phyloP scores from a whole-genome alignment of 2,888 invertebrate species.

The Drosophila algonquin region DNA sequence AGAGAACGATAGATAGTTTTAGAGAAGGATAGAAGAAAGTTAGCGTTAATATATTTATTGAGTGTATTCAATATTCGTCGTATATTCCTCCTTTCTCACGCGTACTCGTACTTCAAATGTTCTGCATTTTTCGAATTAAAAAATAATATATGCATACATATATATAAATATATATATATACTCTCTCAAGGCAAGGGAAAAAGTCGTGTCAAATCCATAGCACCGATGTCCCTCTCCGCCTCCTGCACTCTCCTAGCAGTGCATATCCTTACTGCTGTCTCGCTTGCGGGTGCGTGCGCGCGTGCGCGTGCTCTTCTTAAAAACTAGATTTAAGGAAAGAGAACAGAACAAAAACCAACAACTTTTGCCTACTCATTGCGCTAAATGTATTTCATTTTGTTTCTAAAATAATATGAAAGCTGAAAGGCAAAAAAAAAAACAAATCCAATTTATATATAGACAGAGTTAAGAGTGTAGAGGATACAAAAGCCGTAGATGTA shows the following conservation, averaged over 20 bases:
- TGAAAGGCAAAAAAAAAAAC: slow-evolving; percentile 26
- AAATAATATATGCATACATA: background rate
- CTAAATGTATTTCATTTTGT: slow-evolving; percentile 69
- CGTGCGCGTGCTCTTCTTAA: background rate
- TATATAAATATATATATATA: background rate
- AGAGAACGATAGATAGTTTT: background rate
- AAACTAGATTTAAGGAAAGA: background rate
- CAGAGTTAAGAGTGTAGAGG: slow-evolving; percentile 7
- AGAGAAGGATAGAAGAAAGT: slow-evolving; percentile 4
- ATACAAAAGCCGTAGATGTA: slow-evolving; percentile 1
- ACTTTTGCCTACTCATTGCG: slow-evolving; percentile 44
- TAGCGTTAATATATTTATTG: slow-evolving; percentile 22
- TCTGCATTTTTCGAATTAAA: slow-evolving; percentile 42
- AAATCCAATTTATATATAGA: slow-evolving; percentile 10
- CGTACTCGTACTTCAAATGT: slow-evolving; percentile 31
- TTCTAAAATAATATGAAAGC: slow-evolving; percentile 65
- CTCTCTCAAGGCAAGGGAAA: background rate
- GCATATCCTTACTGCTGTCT: background rate
- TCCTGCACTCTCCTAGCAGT: slow-evolving; percentile 8
- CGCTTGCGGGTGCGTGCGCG: slow-evolving; percentile 30
- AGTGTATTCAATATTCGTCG: slow-evolving; percentile 17
- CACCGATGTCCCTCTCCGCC: background rate
- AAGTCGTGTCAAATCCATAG: background rate
- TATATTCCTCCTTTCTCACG: slow-evolving; percentile 26
- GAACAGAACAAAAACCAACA: slow-evolving; percentile 17